Evolutionary conservation across 2,797 vertebrate species (phyloP), one percentile per base, ranked within the genome.

Genomic region (Sebastiscus tertius): DNA sequence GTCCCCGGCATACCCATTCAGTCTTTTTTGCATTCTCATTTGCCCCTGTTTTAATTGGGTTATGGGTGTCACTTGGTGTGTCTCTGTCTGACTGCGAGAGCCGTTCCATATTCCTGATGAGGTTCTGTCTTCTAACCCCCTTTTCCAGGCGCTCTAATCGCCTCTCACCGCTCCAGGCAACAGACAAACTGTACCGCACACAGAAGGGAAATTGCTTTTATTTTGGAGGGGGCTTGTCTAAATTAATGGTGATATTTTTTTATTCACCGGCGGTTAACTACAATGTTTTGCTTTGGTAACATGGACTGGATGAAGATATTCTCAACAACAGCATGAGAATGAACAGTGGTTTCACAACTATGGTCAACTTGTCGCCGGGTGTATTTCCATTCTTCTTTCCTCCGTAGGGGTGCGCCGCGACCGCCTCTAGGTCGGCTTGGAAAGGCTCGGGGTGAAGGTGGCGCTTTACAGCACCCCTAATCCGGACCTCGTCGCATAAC

Each of bases 121-220:
- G 77, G 86, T 78, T 83, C 31, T 36, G 62, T 88, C 79, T 88
- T 86, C 76, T 81, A 86, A 90, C 70, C 77, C 82, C 75, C 33
- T 81, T 90, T 52, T 52, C 49, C 81, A 87, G 75, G 88, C 80
- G 9, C 84, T 88, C 88, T 94, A 94, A 94, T 95, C 91, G 52
- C 79, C 84, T 92, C 91, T 89, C 73, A 61, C 24, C 1, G 93
- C 94, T 93, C 73, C 82, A 77, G 93, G 93, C 94, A 84, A 91
- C 84, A 91, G 82, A 91, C 78, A 89, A 91, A 92, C 87, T 92
- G 88, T 92, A 91, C 87, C 81, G 11, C 82, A 77, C 75, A 85
- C 29, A 16, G 75, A 84, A 60, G 71, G 54, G 61, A 82, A 80
- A 89, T 82, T 84, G 79, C 81, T 88, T 88, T 90, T 90, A 87